Percentiles rank a stretch among this genome's conserved stretches.
Evolutionary conservation across 2,888 invertebrate genomes (phyloP).

Genomic region (Rhopalosiphum nymphaeae): DNA sequence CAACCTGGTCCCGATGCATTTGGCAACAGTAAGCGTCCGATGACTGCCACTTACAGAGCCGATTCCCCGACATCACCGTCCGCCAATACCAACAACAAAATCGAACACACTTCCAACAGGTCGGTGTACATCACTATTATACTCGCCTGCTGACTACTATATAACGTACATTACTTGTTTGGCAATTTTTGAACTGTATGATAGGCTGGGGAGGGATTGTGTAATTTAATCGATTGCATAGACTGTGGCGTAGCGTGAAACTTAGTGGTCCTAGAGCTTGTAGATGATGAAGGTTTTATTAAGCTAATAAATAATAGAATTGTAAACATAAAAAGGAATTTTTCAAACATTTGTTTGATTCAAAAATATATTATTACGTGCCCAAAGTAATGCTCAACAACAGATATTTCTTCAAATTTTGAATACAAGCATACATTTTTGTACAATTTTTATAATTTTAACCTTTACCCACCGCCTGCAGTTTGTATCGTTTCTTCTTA

Average conservation of each 20-base stretch:
- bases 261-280: no score
- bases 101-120: conserved; percentile 67
- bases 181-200: background rate
- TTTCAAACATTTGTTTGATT: background rate
- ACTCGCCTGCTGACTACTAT: background rate
- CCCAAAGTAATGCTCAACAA: no score
- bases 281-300: no score
- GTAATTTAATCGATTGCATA: background rate
- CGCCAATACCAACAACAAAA: conserved; percentile 69
- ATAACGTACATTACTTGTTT: background rate
- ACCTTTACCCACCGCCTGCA: no score
- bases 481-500: no score
- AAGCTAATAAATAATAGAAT: background rate
- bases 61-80: conserved; percentile 64
- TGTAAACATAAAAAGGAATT: background rate
- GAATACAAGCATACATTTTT: no score
- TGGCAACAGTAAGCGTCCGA: conserved; percentile 37
- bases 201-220: background rate
- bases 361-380: no score
- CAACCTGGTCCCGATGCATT: conserved; percentile 67
- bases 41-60: conserved; percentile 38
- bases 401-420: no score
- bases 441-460: no score
- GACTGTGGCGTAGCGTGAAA: background rate
- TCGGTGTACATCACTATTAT: background rate